Base-by-base conservation (phyloP, 1,140 invertebrate genomes). In the Lycorma delicatula region DNA sequence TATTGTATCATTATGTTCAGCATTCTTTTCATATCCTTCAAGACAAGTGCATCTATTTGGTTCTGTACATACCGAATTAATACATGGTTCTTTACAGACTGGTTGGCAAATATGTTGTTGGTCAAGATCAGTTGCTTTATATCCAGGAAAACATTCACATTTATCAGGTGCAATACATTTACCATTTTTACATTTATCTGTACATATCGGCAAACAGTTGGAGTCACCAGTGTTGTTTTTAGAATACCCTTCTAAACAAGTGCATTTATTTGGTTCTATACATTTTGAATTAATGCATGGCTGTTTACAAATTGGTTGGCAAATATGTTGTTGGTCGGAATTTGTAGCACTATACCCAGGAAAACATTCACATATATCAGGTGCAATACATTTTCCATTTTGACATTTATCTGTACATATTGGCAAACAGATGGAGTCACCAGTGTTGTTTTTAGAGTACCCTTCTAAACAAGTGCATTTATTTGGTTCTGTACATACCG, bases 361-460 rank as follows among this genome's bases (percentile, higher is more conserved):
- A 12, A 49, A 49, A 25, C 47, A 49, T n/a, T 5, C 27, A n/a
- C 47, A 49, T n/a, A n/a, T n/a, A n/a, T n/a, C n/a, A n/a, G n/a
- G n/a, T n/a, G n/a, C n/a, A n/a, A n/a, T n/a, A n/a, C n/a, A n/a
- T n/a, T n/a, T n/a, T n/a, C n/a, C 47, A 5, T 23, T 6, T 5
- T 49, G 4, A 23, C 47, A 49, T 6, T 9, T n/a, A n/a, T n/a
- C 9, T 49, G 18, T 6, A 49, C 47, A 49, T 22, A 22, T 5
- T 6, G 47, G 47, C 13, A 49, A 9, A 26, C 47, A 49, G 27
- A 49, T 49, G 25, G 23, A 25, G 20, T 23, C 20, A 25, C 4
- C 9, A 25, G 25, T 9, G 27, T n/a, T n/a, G n/a, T n/a, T n/a
- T n/a, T n/a, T n/a, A n/a, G n/a, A n/a, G n/a, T n/a, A n/a, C n/a